These are phyloP conservation scores for Drosophila grimshawi DNA, from an alignment of 1,140 invertebrate genomes.

Conservation along the genomic window DNA sequence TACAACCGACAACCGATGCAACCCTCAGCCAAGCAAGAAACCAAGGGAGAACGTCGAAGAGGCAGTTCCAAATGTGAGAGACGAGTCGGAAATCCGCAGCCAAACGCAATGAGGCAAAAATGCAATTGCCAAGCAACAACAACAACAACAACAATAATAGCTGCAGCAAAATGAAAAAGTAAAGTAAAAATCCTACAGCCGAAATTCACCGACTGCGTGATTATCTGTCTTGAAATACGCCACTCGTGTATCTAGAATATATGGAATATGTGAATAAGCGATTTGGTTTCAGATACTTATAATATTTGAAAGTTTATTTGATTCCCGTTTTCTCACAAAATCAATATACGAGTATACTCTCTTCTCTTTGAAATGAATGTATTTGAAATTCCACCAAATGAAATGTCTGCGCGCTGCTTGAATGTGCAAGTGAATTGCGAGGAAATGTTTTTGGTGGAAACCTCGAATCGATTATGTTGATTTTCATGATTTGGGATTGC, in stretches of 20 bases:
- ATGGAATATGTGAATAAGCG: no score
- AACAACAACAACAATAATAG: conserved; percentile 30
- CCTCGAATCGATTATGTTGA: conserved; percentile 70
- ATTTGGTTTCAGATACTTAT: no score
- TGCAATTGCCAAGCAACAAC: conserved; percentile 64
- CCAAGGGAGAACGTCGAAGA: conserved; percentile 20
- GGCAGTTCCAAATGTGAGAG: conserved; percentile 23
- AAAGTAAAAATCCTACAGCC: background rate
- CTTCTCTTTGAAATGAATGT: background rate
- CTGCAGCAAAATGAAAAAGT: conserved; percentile 14
- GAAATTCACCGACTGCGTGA: background rate
- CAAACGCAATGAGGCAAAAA: conserved; percentile 70
- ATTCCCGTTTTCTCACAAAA: background rate
- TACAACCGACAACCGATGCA: conserved; percentile 35
- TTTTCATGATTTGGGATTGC: conserved; percentile 42
- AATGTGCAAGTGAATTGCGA: conserved; percentile 46
- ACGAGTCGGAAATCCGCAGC: conserved; percentile 41
- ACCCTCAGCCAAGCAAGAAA: background rate
- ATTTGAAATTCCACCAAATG: conserved; percentile 50
- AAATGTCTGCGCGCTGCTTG: conserved; percentile 42
- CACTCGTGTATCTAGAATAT: no score
- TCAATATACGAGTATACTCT: background rate
- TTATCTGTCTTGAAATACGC: background rate
- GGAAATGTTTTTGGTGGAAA: conserved; percentile 19
- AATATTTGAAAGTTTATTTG: no score